A percentile compares a stretch with the other conserved stretches of the same genome.
Evolutionary conservation across 2,888 invertebrate genomes (phyloP).

Genomic region (Cybosia mesomella): DNA sequence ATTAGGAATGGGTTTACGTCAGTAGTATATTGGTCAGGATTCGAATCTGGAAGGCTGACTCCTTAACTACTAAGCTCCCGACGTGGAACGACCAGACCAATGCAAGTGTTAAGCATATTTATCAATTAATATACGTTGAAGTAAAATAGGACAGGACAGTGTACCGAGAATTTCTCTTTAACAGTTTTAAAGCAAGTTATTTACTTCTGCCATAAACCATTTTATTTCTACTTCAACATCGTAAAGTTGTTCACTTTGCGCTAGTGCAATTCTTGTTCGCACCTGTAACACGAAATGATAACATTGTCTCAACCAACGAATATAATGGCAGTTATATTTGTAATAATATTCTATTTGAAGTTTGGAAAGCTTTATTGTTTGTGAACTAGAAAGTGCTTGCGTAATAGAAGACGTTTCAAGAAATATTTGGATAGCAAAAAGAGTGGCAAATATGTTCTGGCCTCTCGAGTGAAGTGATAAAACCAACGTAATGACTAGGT

Average conservation of each 20-base stretch:
- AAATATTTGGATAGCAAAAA: background rate
- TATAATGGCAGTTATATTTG: constrained; percentile 33
- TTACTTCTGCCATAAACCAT: constrained; percentile 44
- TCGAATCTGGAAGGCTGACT: too few relatives aligned
- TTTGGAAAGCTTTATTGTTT: constrained; percentile 13
- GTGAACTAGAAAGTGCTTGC: constrained; percentile 16
- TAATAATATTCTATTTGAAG: constrained; percentile 30
- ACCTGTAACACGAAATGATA: constrained; percentile 39
- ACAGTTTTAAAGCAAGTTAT: constrained; percentile 26
- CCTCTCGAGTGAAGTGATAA: too few relatives aligned
- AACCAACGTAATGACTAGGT: too few relatives aligned
- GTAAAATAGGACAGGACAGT: background rate
- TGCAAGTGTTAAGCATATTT: background rate
- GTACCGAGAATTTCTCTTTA: background rate
- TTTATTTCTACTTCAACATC: constrained; percentile 45
- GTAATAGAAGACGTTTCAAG: background rate
- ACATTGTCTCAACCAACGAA: constrained; percentile 34
- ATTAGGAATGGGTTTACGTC: too few relatives aligned
- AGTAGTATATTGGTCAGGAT: too few relatives aligned
- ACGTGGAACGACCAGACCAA: background rate
- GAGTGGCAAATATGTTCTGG: too few relatives aligned
- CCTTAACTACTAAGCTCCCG: too few relatives aligned
- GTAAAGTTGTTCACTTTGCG: constrained; percentile 44
- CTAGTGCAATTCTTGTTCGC: constrained; percentile 26
- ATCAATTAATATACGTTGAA: background rate